Evolutionary conservation across 2,888 invertebrate species (phyloP), one percentile per base, ranked within the genome.

Genomic region (Brachylomia viminalis): DNA sequence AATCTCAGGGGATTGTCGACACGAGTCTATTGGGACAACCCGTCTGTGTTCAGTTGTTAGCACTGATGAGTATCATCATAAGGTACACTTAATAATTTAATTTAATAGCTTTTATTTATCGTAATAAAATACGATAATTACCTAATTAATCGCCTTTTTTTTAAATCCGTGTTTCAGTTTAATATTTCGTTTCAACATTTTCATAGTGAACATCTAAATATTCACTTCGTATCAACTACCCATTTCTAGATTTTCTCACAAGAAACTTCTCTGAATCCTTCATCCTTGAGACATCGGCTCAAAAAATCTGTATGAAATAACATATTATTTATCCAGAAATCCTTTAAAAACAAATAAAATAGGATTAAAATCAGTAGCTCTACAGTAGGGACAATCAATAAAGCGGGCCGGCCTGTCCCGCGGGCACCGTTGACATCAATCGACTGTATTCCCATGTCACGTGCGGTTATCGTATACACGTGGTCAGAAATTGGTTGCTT

Each of bases 361-460:
- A 33, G 23, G 49, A 71, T 70, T 77, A 68, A 71, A 84, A 71
- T 71, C 82, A 64, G 85, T 56, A 52, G 54, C 30, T 30, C 15
- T 59, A 72, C 75, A 75, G 75, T 67, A 8, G 76, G 49, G 42
- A 78, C 78, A 88, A 88, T 89, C 89, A 89, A 89, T 89, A 88
- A 75, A 78, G 27, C 75, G 6, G 54, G 27, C 58, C 64, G 62
- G 38, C 27, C 65, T 15, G 71, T 83, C 87, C 86, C 87, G n/a
- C 5, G 80, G 84, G 86, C 20, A 58, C 52, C 54, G 86, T 77
- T 77, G 83, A 82, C 89, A 86, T 89, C 87, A 88, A 89, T 89
- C 83, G 75, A 79, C 72, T 72, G 58, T 61, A 75, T 80, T 76
- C 73, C 83, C 77, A 27, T 72, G 69, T 72, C 74, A 64, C 69